Evolutionary conservation across 1,140 invertebrate species (phyloP).

Genomic region (Bombus difficillimus): DNA sequence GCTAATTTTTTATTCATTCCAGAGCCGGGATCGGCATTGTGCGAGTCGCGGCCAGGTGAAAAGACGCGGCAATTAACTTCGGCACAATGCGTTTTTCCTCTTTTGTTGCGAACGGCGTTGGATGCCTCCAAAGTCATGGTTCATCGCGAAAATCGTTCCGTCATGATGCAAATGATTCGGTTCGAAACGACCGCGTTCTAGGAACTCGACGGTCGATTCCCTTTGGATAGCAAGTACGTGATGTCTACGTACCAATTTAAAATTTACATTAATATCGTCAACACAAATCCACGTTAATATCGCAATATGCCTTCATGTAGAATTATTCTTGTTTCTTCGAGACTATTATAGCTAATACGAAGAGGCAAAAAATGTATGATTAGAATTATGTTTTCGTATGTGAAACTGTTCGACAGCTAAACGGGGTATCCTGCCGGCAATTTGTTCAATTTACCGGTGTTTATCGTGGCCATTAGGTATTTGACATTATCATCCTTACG

Average conservation of each 20-base stretch:
- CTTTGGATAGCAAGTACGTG: not conserved
- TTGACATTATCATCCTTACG: conserved; percentile 35
- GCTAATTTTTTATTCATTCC: conserved; percentile 34
- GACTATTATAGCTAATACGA: too few species aligned
- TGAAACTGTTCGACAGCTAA: conserved; percentile 37
- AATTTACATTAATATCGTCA: too few species aligned
- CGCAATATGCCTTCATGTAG: too few species aligned
- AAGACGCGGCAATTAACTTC: conserved; percentile 37
- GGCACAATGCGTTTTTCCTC: conserved; percentile 30
- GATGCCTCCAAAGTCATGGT: conserved; percentile 26
- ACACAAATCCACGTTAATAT: too few species aligned
- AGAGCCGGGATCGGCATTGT: conserved; percentile 2
- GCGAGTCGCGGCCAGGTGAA: not conserved
- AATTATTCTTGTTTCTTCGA: too few species aligned
- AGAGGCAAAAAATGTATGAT: too few species aligned
- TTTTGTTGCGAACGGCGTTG: conserved; percentile 15
- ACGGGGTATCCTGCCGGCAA: conserved; percentile 30
- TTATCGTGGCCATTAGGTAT: conserved; percentile 49
- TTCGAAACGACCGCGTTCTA: not conserved
- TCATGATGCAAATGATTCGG: conserved; percentile 26
- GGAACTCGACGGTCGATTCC: conserved; percentile 1
- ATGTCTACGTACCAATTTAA: too few species aligned
- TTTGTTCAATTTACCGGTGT: conserved; percentile 30
- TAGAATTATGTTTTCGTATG: conserved; percentile 17
- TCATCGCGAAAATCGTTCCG: conserved; percentile 39